Base-by-base conservation (phyloP, 1,140 invertebrate species). In the Rhyzopertha dominica region DNA sequence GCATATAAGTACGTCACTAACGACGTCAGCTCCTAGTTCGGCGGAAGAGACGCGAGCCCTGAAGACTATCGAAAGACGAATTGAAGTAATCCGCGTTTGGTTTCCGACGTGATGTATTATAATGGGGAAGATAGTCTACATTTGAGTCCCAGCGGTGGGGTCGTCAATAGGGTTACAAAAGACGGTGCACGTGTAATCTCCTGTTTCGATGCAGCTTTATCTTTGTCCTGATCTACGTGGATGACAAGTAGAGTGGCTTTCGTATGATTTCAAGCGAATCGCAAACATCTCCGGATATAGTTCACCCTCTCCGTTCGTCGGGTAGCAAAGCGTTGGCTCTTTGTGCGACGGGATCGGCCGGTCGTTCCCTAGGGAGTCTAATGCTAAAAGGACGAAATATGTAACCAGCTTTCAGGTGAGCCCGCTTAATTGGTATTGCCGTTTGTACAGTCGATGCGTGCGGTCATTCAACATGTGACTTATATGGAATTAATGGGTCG, bases 391-490 rank as follows among this genome's bases (percentile, higher is more conserved):
- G 45, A 24, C 9, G 17, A 28, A 26, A 18, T 38, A 36, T 23
- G 10, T 40, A 39, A 44, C 28, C 43, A n/a, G 49, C 47, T 46
- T 53, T 49, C 51, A 53, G 30, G 47, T 49, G 39, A 38, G 34
- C 29, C 14, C 26, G 25, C 23, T 37, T 49, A 46, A 49, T 53
- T 53, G 51, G 46, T 42, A 53, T 35, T 32, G 48, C 37, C 35
- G 43, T 50, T 30, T 32, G 12, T 32, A 23, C 46, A 42, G 17
- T 34, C 32, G 25, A 26, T 13, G 40, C 18, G n/a, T 49, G 54
- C 49, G 57, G 57, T 57, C 52, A 59, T 51, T 57, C 42, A 57
- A 47, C 43, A 56, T 59, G 39, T 59, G 55, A 58, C 49, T 58
- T 55, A 56, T 51, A 51, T 54, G 47, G 57, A 51, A 58, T 62